Conservation (phyloP, 2,888 invertebrate species). For the Panzeria rudis region DNA sequence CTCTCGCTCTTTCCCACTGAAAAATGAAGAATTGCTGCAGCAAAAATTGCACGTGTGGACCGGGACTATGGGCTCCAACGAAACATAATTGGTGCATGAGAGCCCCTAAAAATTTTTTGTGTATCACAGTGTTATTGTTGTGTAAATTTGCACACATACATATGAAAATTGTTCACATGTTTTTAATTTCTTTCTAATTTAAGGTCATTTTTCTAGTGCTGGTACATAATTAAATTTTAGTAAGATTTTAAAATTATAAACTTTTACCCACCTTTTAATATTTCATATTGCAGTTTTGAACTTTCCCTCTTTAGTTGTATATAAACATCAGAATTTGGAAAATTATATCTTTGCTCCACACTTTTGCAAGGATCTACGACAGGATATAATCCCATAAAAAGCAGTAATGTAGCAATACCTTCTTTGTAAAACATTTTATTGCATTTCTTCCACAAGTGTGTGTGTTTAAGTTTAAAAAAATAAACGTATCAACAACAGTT, state of each 20-base stretch:
- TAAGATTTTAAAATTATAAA: background rate
- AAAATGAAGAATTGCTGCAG: no score
- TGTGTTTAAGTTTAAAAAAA: background rate
- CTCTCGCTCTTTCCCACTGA: no score
- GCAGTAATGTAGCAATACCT: background rate
- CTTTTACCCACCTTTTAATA: slow-evolving; percentile 77
- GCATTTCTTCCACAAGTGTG: slow-evolving; percentile 12
- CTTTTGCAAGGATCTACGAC: slow-evolving; percentile 74
- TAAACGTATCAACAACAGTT: background rate
- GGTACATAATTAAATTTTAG: background rate
- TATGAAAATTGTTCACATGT: no score
- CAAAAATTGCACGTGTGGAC: no score
- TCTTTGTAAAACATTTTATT: slow-evolving; percentile 40
- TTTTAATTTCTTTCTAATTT: no score
- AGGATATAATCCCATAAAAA: slow-evolving; percentile 13
- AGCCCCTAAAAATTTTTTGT: no score
- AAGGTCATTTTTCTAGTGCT: no score
- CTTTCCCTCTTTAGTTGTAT: slow-evolving; percentile 76
- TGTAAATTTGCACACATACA: no score
- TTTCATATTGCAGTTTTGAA: slow-evolving; percentile 78
- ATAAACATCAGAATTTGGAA: slow-evolving; percentile 78
- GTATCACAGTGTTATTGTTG: no score
- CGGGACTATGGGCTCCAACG: no score
- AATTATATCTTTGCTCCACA: slow-evolving; percentile 78
- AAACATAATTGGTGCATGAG: no score